Evolutionary conservation across 2,888 invertebrate species (phyloP).

Genomic region (Eupithecia tripunctaria): DNA sequence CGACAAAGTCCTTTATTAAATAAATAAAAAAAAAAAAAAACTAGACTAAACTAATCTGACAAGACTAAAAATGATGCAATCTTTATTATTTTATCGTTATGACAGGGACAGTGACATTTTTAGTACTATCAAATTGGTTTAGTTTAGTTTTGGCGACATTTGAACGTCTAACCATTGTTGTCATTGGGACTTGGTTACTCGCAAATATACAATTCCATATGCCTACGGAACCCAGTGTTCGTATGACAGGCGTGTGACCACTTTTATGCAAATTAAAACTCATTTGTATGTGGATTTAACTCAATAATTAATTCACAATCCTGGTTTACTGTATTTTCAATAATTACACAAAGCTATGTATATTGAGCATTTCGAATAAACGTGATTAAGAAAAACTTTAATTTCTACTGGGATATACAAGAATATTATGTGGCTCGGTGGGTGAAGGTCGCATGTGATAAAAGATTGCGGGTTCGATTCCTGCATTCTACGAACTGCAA

Average conservation of each 20-base stretch:
- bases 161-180: too few species aligned
- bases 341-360: constrained; percentile 14
- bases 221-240: background rate
- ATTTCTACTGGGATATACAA: background rate
- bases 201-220: background rate
- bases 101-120: too few species aligned
- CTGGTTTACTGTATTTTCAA: background rate
- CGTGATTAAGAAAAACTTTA: background rate
- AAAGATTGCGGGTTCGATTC: too few species aligned
- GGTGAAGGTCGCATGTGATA: too few species aligned
- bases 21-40: too few species aligned
- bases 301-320: constrained; percentile 11
- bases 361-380: background rate
- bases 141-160: too few species aligned
- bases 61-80: too few species aligned
- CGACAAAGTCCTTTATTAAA: too few species aligned
- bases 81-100: too few species aligned
- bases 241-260: background rate
- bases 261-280: constrained; percentile 5
- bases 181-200: background rate
- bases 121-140: too few species aligned
- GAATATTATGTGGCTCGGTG: background rate
- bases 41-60: too few species aligned
- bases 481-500: too few species aligned
- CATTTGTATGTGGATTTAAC: background rate